Evolutionary conservation across 2,888 invertebrate species (phyloP).

Genomic region (Neoitamus cyanurus): DNA sequence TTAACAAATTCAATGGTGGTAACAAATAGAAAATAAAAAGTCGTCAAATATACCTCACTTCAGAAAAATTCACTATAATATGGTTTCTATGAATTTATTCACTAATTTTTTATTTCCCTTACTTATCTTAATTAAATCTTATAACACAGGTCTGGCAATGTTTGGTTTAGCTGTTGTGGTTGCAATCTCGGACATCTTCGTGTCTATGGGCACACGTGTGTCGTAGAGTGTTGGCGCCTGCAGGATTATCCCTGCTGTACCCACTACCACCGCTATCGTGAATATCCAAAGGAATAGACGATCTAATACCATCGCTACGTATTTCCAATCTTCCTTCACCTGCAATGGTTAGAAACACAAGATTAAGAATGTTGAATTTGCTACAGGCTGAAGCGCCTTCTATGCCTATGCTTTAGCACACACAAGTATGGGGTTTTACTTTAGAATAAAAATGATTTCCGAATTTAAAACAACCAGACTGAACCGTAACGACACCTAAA

Average conservation of each 20-base stretch:
- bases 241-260: constrained; percentile 92
- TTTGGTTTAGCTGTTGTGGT: constrained; percentile 88
- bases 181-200: constrained; percentile 89
- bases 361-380: neutral
- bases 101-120: constrained; percentile 26
- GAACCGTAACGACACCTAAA: too few relatives aligned
- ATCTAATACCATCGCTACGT: constrained; percentile 97
- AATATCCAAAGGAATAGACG: constrained; percentile 97
- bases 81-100: constrained; percentile 30
- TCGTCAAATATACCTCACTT: constrained; percentile 32
- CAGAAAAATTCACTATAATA: constrained; percentile 39
- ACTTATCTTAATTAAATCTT: constrained; percentile 55
- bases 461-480: too few relatives aligned
- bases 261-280: constrained; percentile 93
- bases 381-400: neutral
- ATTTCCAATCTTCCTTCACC: constrained; percentile 99
- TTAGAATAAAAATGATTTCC: neutral
- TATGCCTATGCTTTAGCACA: neutral
- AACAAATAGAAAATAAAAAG: constrained; percentile 31
- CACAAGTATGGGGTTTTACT: neutral
- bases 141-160: constrained; percentile 66
- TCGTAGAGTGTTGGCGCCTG: constrained; percentile 96
- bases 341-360: constrained; percentile 59
- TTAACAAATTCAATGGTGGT: constrained; percentile 34
- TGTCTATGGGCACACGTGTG: constrained; percentile 87